Conservation (phyloP, 2,113 vertebrate species). For the Lophochroa leadbeateri region DNA sequence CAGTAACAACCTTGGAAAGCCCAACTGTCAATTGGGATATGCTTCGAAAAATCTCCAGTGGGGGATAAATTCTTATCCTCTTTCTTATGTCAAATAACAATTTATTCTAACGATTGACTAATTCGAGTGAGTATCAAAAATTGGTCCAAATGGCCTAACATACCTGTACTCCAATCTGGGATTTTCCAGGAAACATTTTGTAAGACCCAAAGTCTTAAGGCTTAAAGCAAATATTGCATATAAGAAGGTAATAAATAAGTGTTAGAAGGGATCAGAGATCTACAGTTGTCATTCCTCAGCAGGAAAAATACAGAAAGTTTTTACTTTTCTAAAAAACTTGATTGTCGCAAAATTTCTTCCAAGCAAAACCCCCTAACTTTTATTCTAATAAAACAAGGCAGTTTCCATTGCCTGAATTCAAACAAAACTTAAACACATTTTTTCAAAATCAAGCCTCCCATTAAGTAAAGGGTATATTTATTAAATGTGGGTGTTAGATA, state of each 20-base stretch:
- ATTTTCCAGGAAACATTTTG: not conserved
- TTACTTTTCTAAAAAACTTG: not conserved
- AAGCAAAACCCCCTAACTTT: not conserved
- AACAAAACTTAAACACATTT: not conserved
- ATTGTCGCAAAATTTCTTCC: not conserved
- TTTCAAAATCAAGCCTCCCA: not conserved
- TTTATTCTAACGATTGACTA: not conserved
- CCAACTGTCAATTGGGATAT: not conserved
- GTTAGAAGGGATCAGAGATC: not conserved
- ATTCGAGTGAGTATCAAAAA: not conserved
- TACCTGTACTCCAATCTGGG: not conserved
- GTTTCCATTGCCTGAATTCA: not conserved
- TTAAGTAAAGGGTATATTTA: slow-evolving; percentile 19
- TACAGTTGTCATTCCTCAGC: not conserved
- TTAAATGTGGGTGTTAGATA: not conserved
- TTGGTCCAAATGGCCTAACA: not conserved
- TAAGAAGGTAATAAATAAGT: not conserved
- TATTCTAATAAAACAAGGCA: not conserved
- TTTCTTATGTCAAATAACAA: not conserved
- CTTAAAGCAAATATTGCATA: not conserved
- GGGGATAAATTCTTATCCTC: not conserved
- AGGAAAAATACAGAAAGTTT: not conserved
- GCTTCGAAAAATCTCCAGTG: not conserved
- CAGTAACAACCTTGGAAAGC: not conserved
- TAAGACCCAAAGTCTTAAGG: not conserved